Conservation (phyloP, 2,888 invertebrate species). For the Furcula furcula region DNA sequence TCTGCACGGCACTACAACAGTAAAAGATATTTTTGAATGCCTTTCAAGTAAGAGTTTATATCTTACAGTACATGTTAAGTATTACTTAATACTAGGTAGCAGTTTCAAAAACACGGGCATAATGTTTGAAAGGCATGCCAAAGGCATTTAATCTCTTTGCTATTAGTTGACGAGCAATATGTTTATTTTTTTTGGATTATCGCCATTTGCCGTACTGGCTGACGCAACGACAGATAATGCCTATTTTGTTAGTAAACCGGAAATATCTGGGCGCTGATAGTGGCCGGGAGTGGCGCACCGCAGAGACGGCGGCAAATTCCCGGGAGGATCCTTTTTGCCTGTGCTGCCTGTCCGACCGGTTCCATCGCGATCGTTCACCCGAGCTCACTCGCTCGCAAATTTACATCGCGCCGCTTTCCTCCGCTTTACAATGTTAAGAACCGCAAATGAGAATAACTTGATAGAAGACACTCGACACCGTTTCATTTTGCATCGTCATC, state of each 20-base stretch:
- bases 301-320: conserved; percentile 48
- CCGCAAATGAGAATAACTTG: conserved; percentile 27
- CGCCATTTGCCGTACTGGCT: conserved; percentile 16
- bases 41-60: too few relatives aligned
- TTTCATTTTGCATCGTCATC: conserved; percentile 23
- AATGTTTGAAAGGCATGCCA: too few relatives aligned
- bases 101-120: too few relatives aligned
- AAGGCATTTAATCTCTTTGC: too few relatives aligned
- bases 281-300: conserved; percentile 25
- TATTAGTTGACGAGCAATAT: too few relatives aligned
- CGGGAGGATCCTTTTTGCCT: conserved; percentile 65
- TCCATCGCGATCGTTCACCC: conserved; percentile 72
- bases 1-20: too few relatives aligned
- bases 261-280: conserved; percentile 48
- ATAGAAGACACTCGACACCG: conserved; percentile 13
- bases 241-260: conserved; percentile 41
- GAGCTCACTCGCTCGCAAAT: conserved; percentile 53
- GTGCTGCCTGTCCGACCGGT: conserved; percentile 60
- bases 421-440: conserved; percentile 39
- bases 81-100: too few relatives aligned
- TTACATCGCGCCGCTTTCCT: conserved; percentile 43
- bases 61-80: too few relatives aligned
- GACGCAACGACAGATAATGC: conserved; percentile 11
- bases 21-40: too few relatives aligned
- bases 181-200: background rate